Conservation (phyloP, 1,140 invertebrate species). For the Sarcophaga bullata region DNA sequence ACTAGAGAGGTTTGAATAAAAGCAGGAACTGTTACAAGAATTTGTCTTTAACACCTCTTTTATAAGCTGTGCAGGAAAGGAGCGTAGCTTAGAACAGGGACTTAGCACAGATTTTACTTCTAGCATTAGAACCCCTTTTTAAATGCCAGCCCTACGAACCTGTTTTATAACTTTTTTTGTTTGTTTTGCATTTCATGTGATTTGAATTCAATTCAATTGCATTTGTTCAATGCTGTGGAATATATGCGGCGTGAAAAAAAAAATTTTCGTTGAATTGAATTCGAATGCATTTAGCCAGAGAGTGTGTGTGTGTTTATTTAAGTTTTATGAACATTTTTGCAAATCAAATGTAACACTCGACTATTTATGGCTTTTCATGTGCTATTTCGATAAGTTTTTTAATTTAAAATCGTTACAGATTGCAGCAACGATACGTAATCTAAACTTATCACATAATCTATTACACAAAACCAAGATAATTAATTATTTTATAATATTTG, state of each 20-base stretch:
- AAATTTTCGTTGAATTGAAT: neutral
- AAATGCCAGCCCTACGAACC: neutral
- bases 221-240: neutral
- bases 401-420: neutral
- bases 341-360: neutral
- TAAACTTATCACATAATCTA: too few relatives aligned
- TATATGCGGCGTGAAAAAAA: neutral
- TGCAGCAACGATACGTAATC: too few relatives aligned
- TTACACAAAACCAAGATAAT: too few relatives aligned
- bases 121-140: too few relatives aligned
- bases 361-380: neutral
- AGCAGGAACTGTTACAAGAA: neutral
- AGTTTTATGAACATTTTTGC: neutral
- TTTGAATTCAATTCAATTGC: neutral
- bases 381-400: neutral
- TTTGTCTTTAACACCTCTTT: constrained; percentile 17
- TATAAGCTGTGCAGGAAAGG: neutral
- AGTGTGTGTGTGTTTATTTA: neutral
- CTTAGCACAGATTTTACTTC: too few relatives aligned
- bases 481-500: too few relatives aligned
- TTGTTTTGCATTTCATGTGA: neutral
- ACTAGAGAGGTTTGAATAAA: too few relatives aligned
- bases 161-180: neutral
- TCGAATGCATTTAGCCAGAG: too few relatives aligned
- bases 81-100: neutral